Evolutionary conservation across 1,140 invertebrate species (phyloP).

Genomic region (Pseudachorutes palmiensis): DNA sequence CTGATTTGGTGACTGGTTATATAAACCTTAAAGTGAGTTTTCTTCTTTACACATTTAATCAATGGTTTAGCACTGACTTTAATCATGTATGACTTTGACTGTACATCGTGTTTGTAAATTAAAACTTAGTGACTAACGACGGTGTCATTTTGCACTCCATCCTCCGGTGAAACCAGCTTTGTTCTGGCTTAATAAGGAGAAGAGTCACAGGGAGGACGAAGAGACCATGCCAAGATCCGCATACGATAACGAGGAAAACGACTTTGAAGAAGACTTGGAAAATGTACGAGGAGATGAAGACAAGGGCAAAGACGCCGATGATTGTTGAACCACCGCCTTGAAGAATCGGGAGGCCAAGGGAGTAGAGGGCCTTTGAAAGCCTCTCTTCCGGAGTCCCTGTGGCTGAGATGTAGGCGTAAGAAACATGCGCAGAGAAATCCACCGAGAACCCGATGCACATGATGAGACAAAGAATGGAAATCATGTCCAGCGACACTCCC

Average conservation of each 20-base stretch:
- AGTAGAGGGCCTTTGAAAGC: conserved; percentile 75
- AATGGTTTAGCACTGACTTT: no score
- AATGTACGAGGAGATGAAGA: conserved; percentile 86
- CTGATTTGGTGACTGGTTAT: no score
- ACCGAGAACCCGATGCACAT: conserved; percentile 98
- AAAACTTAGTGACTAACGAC: no score
- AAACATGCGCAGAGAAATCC: conserved; percentile 94
- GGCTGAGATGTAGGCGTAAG: conserved; percentile 74
- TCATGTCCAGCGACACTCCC: conserved; percentile 88
- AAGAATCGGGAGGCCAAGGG: conserved; percentile 82
- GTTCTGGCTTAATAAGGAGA: not conserved
- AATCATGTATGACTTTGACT: no score
- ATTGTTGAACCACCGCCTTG: conserved; percentile 90
- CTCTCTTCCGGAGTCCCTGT: conserved; percentile 64
- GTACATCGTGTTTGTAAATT: no score
- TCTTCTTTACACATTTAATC: no score
- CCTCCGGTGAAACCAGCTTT: no score
- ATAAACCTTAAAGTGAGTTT: no score
- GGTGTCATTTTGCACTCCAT: no score
- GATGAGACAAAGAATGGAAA: conserved; percentile 97
- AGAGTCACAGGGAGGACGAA: conserved; percentile 71
- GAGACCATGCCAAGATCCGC: conserved; percentile 85
- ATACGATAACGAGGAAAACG: conserved; percentile 88
- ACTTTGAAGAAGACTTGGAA: conserved; percentile 97
- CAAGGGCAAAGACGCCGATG: conserved; percentile 73